A percentile compares a stretch with the other conserved stretches of the same genome.
These are phyloP conservation scores for Megalopta genalis DNA, from an alignment of 1,140 invertebrate genomes.

Conservation along the genomic window DNA sequence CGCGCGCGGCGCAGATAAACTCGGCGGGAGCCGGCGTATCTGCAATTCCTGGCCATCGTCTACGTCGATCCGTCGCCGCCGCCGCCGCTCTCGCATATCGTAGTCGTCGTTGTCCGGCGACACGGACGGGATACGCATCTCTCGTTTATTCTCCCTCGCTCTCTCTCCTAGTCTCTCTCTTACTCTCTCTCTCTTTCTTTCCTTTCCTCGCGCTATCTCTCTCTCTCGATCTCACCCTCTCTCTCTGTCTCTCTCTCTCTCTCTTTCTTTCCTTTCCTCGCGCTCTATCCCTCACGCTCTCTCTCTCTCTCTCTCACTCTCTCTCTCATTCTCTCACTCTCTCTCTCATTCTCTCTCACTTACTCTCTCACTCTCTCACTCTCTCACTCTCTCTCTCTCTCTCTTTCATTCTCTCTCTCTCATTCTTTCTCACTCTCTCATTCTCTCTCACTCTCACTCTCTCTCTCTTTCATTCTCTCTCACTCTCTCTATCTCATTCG, in stretches of 20 bases:
- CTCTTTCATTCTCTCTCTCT: too few relatives aligned
- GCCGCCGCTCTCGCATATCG: background rate
- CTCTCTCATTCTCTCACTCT: too few relatives aligned
- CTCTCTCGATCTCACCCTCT: too few relatives aligned
- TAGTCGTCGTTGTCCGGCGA: constrained; percentile 24
- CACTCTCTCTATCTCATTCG: background rate
- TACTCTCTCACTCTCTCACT: too few relatives aligned
- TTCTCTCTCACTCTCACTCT: too few relatives aligned
- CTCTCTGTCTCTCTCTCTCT: background rate
- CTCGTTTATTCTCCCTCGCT: too few relatives aligned
- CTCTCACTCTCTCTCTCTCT: background rate
- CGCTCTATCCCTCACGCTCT: too few relatives aligned
- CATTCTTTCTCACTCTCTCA: background rate
- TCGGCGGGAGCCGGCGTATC: constrained; percentile 2
- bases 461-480: too few relatives aligned
- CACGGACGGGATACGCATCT: background rate
- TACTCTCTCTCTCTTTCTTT: too few relatives aligned
- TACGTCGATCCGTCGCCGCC: constrained; percentile 13
- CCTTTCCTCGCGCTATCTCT: too few relatives aligned
- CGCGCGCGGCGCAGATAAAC: constrained; percentile 39
- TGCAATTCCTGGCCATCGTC: constrained; percentile 32
- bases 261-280: background rate
- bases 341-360: background rate
- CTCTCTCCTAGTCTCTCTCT: too few relatives aligned
- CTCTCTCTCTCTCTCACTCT: background rate